These are phyloP conservation scores for Aspiorhynchus laticeps DNA, from an alignment of 2,113 vertebrate genomes.

Conservation along the genomic window DNA sequence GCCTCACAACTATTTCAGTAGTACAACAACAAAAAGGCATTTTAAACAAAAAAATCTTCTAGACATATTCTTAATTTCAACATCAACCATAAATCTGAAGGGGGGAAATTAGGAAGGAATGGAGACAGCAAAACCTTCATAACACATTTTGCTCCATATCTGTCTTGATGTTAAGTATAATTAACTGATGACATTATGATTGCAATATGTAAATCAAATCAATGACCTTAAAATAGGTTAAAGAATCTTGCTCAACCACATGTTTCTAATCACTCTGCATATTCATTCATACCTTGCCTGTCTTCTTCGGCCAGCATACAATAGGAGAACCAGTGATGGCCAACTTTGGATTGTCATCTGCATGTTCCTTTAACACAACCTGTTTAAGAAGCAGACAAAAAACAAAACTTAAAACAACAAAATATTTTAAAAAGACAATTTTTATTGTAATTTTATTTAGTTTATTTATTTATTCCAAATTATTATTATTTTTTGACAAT, in stretches of 20 bases:
- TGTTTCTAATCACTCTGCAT: background rate
- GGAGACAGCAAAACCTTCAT: background rate
- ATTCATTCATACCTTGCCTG: slow-evolving; percentile 80
- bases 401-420: background rate
- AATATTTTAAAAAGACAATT: too few species aligned
- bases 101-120: background rate
- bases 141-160: background rate
- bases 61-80: background rate
- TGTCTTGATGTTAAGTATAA: background rate
- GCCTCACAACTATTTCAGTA: background rate
- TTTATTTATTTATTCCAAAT: too few species aligned
- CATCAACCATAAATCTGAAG: background rate
- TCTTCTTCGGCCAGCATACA: slow-evolving; percentile 91
- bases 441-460: too few species aligned
- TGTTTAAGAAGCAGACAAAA: slow-evolving; percentile 59
- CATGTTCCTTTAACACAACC: slow-evolving; percentile 92
- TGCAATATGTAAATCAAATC: background rate
- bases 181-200: background rate
- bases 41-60: background rate
- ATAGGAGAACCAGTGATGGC: slow-evolving; percentile 91
- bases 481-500: too few species aligned
- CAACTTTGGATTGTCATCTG: slow-evolving; percentile 87
- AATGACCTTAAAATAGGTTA: background rate
- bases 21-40: background rate
- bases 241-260: background rate